Conservation (phyloP, 1,140 invertebrate genomes). For the Rhynchophorus ferrugineus region DNA sequence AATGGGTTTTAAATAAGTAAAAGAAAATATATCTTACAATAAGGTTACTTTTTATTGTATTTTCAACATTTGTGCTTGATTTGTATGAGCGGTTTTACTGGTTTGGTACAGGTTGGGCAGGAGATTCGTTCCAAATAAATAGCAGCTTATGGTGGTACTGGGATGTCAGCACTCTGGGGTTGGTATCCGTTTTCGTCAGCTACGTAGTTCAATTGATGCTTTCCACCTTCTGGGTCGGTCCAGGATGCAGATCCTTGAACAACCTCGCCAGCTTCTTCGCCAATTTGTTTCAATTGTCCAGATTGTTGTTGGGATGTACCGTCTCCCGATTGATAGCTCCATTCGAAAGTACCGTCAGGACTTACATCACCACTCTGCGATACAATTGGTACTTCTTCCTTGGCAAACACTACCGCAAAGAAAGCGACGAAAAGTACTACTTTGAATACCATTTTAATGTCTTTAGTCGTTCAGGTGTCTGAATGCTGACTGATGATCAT, state of each 20-base stretch:
- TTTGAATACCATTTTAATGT: constrained; percentile 10
- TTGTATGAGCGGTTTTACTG: too few relatives aligned
- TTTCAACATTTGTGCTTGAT: too few relatives aligned
- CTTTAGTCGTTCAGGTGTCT: neutral
- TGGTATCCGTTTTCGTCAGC: constrained; percentile 55
- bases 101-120: too few relatives aligned
- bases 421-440: neutral
- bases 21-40: too few relatives aligned
- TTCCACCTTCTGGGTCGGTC: constrained; percentile 53
- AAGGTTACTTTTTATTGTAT: too few relatives aligned
- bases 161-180: constrained; percentile 48
- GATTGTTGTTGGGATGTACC: neutral
- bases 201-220: constrained; percentile 49
- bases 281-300: constrained; percentile 2
- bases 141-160: constrained; percentile 46
- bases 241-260: constrained; percentile 58
- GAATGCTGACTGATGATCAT: too few relatives aligned
- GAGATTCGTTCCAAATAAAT: too few relatives aligned
- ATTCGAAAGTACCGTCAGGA: neutral
- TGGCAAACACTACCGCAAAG: neutral
- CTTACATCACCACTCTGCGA: neutral
- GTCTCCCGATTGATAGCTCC: neutral
- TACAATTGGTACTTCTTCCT: constrained; percentile 4
- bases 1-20: too few relatives aligned
- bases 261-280: constrained; percentile 45